A percentile compares a stretch with the other conserved stretches of the same genome.
phyloP scores from a whole-genome alignment of 1,140 invertebrate genomes.

The Zaprionus capensis region DNA sequence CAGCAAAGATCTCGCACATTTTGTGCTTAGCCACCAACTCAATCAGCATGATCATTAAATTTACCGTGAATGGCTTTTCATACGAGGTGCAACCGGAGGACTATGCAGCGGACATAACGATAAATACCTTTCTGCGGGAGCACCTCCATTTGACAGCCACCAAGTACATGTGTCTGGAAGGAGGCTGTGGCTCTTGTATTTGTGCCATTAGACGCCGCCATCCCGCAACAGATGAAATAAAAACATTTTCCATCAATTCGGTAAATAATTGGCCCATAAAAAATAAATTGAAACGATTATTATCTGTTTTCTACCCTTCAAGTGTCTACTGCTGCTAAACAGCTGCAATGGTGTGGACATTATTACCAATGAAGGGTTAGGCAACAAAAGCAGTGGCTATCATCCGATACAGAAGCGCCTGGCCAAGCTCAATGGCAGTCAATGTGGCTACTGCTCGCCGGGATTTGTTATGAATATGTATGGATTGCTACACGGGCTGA shows the following conservation, averaged over 20 bases:
- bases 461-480: conserved; percentile 95
- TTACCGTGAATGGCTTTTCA: conserved; percentile 65
- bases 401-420: conserved; percentile 89
- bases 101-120: conserved; percentile 85
- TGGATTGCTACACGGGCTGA: conserved; percentile 86
- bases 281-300: background rate
- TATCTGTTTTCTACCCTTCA: background rate
- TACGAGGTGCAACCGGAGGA: conserved; percentile 60
- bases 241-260: conserved; percentile 89
- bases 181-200: conserved; percentile 92
- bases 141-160: conserved; percentile 89
- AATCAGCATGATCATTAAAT: conserved; percentile 62
- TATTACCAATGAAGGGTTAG: conserved; percentile 91
- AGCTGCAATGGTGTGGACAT: conserved; percentile 91
- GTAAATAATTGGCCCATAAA: conserved; percentile 84
- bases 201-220: conserved; percentile 87
- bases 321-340: conserved; percentile 89
- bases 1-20: conserved; percentile 27
- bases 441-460: conserved; percentile 92
- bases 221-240: conserved; percentile 85
- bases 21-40: conserved; percentile 39
- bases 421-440: conserved; percentile 89
- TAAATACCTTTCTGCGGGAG: conserved; percentile 89
- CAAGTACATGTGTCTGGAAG: conserved; percentile 92
- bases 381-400: conserved; percentile 88